Evolutionary conservation across 2,797 vertebrate species (phyloP), one percentile per base, ranked within the genome.

Genomic region (Aeoliscus strigatus): DNA sequence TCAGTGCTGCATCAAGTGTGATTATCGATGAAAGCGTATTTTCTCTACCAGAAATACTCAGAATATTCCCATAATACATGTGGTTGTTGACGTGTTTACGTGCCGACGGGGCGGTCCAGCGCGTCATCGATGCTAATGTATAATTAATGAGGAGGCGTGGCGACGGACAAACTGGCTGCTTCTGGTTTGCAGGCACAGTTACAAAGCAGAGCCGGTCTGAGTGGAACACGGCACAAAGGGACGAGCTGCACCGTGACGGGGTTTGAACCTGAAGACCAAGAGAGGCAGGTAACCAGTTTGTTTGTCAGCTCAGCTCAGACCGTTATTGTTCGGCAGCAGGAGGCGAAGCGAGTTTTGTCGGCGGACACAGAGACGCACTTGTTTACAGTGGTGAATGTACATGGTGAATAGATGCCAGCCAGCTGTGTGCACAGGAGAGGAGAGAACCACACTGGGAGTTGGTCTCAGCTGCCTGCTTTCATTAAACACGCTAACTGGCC

Each of bases 101-200:
- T 6, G 30, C 9, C 17, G 16, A 14, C 15, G 25, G 40, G 50
- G 26, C 44, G 7, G 23, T 21, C 46, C 30, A 34, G 39, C 2
- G 41, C 84, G 85, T 88, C 86, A 86, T 32, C 27, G 2, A 8
- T 5, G 15, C 76, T 85, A 81, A 85, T 87, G 55, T 69, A 75
- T 85, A 80, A 82, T 89, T 72, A 68, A 89, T 70, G 50, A 80
- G 75, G 74, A 80, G 85, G 85, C 80, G 85, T 36, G 70, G 58
- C 73, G 54, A 66, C 51, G 39, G 67, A 9, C 43, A 79, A 90
- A 90, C 89, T 89, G 88, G 89, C 88, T 90, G 83, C 88, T 87
- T 85, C 89, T 90, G 89, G 89, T 90, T 90, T 80, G 82, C 74
- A 82, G 66, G 78, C 84, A 85, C 82, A 86, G 86, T 86, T 85